Evolutionary conservation across 2,113 vertebrate genomes (phyloP).

Genomic region (Phycodurus eques): DNA sequence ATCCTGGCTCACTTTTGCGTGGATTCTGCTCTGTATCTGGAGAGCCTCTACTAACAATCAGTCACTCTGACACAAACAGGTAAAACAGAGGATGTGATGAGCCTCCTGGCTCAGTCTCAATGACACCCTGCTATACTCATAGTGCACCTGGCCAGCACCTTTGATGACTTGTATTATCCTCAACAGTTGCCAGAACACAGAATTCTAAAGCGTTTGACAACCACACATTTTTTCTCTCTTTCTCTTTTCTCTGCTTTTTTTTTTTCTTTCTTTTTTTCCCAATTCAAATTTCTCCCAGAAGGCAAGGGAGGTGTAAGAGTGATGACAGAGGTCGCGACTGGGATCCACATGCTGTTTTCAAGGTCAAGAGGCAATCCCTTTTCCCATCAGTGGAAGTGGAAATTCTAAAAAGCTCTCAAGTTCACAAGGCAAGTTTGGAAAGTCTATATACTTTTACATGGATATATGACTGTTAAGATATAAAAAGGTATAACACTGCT

Average conservation of each 20-base stretch:
- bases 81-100: conserved; percentile 37
- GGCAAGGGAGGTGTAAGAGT: conserved; percentile 15
- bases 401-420: conserved; percentile 10
- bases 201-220: conserved; percentile 19
- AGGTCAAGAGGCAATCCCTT: conserved; percentile 33
- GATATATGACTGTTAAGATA: background rate
- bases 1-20: conserved; percentile 21
- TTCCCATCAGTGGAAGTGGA: conserved; percentile 13
- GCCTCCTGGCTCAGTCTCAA: conserved; percentile 33
- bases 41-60: conserved; percentile 49
- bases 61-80: conserved; percentile 49
- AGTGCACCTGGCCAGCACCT: conserved; percentile 41
- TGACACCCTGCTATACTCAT: conserved; percentile 29
- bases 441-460: background rate
- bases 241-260: background rate
- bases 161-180: conserved; percentile 32
- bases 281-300: conserved; percentile 23
- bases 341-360: conserved; percentile 26
- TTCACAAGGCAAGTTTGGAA: conserved; percentile 1
- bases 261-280: conserved; percentile 17
- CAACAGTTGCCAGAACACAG: conserved; percentile 19
- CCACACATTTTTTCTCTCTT: conserved; percentile 5
- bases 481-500: too few species aligned
- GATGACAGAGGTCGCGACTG: conserved; percentile 28
- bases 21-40: conserved; percentile 41